These are phyloP conservation scores for Falco columbarius DNA, from an alignment of 2,797 vertebrate genomes.

Conservation along the genomic window DNA sequence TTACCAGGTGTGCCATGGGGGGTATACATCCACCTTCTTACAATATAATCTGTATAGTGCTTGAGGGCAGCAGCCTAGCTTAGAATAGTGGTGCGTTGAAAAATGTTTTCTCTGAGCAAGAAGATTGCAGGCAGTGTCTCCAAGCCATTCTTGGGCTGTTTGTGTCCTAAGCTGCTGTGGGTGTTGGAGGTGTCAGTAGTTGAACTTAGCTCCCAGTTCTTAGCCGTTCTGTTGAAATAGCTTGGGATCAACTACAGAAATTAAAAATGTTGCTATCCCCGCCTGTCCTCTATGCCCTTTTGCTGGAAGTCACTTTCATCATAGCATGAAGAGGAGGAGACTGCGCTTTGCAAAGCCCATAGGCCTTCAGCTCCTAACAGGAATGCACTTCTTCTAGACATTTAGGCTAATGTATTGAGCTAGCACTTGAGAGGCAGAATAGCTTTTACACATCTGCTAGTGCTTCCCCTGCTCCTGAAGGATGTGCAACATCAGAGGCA, in stretches of 20 bases:
- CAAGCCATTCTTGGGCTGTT: neutral
- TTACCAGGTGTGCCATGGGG: neutral
- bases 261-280: neutral
- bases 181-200: neutral
- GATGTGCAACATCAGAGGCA: neutral
- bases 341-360: neutral
- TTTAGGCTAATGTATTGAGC: neutral
- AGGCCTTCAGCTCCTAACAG: neutral
- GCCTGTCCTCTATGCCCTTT: neutral
- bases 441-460: neutral
- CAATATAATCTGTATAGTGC: neutral
- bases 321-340: neutral
- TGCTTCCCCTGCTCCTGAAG: neutral
- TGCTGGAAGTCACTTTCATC: neutral
- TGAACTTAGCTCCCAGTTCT: neutral
- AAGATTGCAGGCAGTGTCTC: neutral
- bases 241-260: neutral
- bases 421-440: neutral
- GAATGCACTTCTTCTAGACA: neutral
- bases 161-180: neutral
- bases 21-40: neutral
- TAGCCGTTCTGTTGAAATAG: neutral
- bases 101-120: neutral
- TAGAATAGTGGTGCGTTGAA: neutral
- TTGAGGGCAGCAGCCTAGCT: neutral